phyloP scores from a whole-genome alignment of 1,140 invertebrate genomes.

The Tetranychus cinnabarinus region DNA sequence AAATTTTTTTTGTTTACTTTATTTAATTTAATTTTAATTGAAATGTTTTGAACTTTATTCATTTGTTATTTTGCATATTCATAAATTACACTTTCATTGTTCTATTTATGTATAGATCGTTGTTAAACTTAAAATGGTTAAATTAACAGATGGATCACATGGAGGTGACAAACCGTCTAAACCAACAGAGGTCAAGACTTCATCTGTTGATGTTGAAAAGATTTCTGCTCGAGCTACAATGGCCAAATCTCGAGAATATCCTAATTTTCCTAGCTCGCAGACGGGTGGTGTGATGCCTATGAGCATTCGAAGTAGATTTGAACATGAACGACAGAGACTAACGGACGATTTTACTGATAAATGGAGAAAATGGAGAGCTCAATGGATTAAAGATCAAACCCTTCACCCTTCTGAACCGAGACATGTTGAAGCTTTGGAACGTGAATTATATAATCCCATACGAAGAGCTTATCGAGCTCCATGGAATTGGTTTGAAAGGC shows the following conservation, averaged over 20 bases:
- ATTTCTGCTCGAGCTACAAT: neutral
- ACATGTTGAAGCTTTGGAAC: slow-evolving; percentile 35
- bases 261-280: neutral
- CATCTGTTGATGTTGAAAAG: neutral
- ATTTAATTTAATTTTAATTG: no score
- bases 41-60: no score
- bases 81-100: no score
- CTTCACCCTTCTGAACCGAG: slow-evolving; percentile 43
- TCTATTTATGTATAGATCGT: no score
- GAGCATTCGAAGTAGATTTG: slow-evolving; percentile 42
- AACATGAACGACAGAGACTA: slow-evolving; percentile 45
- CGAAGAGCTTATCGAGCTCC: slow-evolving; percentile 45
- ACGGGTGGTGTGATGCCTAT: slow-evolving; percentile 30
- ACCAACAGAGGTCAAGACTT: neutral
- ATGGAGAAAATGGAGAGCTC: slow-evolving; percentile 50
- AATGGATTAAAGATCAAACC: slow-evolving; percentile 56
- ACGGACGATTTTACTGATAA: slow-evolving; percentile 45
- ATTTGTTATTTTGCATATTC: no score
- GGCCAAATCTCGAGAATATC: neutral
- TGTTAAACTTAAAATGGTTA: no score
- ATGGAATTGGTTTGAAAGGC: slow-evolving; percentile 25
- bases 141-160: no score
- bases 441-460: slow-evolving; percentile 44
- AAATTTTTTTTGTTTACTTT: no score
- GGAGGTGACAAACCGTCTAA: no score